phyloP scores from a whole-genome alignment of 1,140 invertebrate genomes.

The Drosophila neocordata region DNA sequence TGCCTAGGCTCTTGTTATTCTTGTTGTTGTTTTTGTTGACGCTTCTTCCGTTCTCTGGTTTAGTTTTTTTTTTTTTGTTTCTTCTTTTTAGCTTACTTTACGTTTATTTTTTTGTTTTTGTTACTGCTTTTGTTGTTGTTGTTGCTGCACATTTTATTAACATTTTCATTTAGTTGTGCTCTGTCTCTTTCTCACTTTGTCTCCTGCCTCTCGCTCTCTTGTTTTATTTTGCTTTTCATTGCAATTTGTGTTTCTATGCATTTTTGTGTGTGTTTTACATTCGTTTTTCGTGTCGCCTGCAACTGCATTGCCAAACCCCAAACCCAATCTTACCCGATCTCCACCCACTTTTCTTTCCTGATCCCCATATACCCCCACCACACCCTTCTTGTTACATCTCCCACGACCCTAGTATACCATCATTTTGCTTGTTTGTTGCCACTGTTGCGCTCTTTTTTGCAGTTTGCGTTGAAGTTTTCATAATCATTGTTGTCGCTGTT shows the following conservation, averaged over 20 bases:
- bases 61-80: slow-evolving; percentile 48
- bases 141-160: slow-evolving; percentile 77
- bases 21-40: slow-evolving; percentile 57
- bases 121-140: slow-evolving; percentile 19
- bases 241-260: slow-evolving; percentile 80
- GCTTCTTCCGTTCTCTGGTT: slow-evolving; percentile 78
- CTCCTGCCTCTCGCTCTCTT: slow-evolving; percentile 18
- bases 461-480: slow-evolving; percentile 68
- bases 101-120: slow-evolving; percentile 44
- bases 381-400: not conserved
- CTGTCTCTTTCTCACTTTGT: slow-evolving; percentile 8
- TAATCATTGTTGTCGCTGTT: slow-evolving; percentile 69
- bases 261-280: slow-evolving; percentile 81
- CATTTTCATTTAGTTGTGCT: slow-evolving; percentile 75
- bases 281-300: slow-evolving; percentile 73
- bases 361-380: not conserved
- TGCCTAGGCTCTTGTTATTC: not conserved
- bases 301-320: slow-evolving; percentile 43
- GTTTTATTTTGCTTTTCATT: slow-evolving; percentile 74
- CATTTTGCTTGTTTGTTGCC: slow-evolving; percentile 38
- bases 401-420: not conserved
- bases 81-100: slow-evolving; percentile 70
- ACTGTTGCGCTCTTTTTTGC: slow-evolving; percentile 69
- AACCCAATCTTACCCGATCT: slow-evolving; percentile 14
- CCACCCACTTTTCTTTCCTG: not conserved